Percentiles rank a stretch among this genome's conserved stretches.
Evolutionary conservation across 2,113 vertebrate species (phyloP).

Genomic region (Montifringilla adamsi): DNA sequence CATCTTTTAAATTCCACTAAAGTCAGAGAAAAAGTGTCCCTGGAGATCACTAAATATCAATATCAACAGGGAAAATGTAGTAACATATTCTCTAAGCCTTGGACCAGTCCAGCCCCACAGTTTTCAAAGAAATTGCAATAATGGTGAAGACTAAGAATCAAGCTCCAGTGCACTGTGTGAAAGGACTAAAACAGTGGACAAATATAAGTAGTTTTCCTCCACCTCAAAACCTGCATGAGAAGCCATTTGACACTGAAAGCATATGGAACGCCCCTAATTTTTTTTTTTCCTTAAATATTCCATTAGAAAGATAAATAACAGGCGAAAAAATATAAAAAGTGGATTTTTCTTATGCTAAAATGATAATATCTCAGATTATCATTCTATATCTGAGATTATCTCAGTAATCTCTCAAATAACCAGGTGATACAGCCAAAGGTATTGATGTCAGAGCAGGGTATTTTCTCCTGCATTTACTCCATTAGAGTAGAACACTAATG

Average conservation of each 20-base stretch:
- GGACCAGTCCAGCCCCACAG: background rate
- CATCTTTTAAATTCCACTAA: background rate
- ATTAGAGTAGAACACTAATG: background rate
- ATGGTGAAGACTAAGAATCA: background rate
- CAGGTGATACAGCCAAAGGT: background rate
- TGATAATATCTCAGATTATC: background rate
- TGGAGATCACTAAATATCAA: background rate
- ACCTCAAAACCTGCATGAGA: background rate
- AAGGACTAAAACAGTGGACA: background rate
- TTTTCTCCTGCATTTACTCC: background rate
- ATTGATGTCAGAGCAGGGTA: background rate
- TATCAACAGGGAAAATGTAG: background rate
- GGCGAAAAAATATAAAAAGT: rapidly evolving
- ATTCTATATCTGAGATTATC: too few species aligned
- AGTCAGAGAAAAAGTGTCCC: background rate
- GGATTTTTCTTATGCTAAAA: background rate
- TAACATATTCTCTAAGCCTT: background rate
- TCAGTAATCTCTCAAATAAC: too few species aligned
- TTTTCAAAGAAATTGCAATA: background rate
- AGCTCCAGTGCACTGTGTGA: background rate
- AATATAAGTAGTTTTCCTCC: background rate
- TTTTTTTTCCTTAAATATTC: background rate
- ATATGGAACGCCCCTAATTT: background rate
- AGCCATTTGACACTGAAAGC: background rate
- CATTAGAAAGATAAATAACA: background rate